A percentile compares a stretch with the other conserved stretches of the same genome.
Conservation (phyloP, 1,140 invertebrate genomes). For the Listronotus oregonensis region DNA sequence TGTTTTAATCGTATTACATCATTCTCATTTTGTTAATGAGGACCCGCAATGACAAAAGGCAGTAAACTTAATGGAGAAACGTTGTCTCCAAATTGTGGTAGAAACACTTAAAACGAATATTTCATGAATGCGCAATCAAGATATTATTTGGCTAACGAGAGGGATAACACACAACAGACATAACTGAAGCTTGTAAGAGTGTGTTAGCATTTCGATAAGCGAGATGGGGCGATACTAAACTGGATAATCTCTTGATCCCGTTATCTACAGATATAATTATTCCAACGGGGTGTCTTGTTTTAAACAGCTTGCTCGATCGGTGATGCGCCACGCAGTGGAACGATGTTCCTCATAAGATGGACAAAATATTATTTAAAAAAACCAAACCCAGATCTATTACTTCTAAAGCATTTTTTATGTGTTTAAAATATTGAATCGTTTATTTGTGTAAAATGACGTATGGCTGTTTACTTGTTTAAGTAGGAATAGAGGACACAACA, state of each 20-base stretch:
- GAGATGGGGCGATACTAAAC: conserved; percentile 54
- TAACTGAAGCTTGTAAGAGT: conserved; percentile 48
- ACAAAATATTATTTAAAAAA: no score
- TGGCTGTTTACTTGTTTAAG: no score
- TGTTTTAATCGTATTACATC: no score
- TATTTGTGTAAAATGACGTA: no score
- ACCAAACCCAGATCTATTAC: no score
- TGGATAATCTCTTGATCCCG: conserved; percentile 57
- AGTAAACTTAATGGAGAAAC: conserved; percentile 11
- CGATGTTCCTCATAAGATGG: background rate
- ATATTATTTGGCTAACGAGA: conserved; percentile 43
- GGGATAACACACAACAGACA: conserved; percentile 42
- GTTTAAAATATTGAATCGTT: no score
- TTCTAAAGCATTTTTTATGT: no score
- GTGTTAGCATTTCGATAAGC: conserved; percentile 53
- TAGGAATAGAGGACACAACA: no score
- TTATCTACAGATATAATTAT: conserved; percentile 58
- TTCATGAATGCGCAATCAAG: conserved; percentile 45
- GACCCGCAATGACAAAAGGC: conserved; percentile 7
- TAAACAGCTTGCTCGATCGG: conserved; percentile 56
- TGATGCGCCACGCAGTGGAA: conserved; percentile 22
- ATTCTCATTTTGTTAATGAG: conserved; percentile 1
- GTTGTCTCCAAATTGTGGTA: conserved; percentile 13
- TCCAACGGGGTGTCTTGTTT: conserved; percentile 57
- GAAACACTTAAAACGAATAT: conserved; percentile 28